phyloP scores from a whole-genome alignment of 92 coral and sea anemone species.

The Zoanthus solanderi region DNA sequence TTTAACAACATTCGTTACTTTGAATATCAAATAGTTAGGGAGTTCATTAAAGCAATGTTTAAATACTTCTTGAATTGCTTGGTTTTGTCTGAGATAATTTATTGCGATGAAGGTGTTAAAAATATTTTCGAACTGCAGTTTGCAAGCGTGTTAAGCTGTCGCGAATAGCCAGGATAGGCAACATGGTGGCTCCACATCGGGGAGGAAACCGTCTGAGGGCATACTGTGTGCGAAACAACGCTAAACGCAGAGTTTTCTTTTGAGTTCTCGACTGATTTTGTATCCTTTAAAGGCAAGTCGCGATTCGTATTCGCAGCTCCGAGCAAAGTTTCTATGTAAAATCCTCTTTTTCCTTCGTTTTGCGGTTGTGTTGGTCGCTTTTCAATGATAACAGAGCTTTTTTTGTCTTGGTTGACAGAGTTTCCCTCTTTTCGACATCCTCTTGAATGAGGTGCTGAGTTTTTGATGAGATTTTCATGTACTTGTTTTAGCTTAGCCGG shows the following conservation, averaged over 20 bases:
- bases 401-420: conserved; percentile 2
- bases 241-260: conserved; percentile 38
- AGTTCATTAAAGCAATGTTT: neutral
- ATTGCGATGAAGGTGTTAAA: neutral
- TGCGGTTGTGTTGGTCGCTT: neutral
- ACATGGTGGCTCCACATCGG: neutral
- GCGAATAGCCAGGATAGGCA: neutral
- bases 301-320: conserved; percentile 16
- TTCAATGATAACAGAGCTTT: neutral
- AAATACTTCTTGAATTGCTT: neutral
- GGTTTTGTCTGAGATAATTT: neutral
- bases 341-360: conserved; percentile 22
- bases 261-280: neutral
- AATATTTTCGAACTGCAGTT: conserved; percentile 2
- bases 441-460: neutral
- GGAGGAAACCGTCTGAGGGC: neutral
- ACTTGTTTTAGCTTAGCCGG: neutral
- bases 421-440: neutral
- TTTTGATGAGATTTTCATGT: neutral
- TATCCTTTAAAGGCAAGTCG: conserved; percentile 3
- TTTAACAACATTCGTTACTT: neutral
- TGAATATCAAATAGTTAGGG: neutral
- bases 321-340: conserved; percentile 40
- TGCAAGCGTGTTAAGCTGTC: neutral
- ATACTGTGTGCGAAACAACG: conserved; percentile 12